Percentiles rank a stretch among this genome's conserved stretches.
Evolutionary conservation across 2,888 invertebrate species (phyloP).

Genomic region (Orthonevra nobilis): DNA sequence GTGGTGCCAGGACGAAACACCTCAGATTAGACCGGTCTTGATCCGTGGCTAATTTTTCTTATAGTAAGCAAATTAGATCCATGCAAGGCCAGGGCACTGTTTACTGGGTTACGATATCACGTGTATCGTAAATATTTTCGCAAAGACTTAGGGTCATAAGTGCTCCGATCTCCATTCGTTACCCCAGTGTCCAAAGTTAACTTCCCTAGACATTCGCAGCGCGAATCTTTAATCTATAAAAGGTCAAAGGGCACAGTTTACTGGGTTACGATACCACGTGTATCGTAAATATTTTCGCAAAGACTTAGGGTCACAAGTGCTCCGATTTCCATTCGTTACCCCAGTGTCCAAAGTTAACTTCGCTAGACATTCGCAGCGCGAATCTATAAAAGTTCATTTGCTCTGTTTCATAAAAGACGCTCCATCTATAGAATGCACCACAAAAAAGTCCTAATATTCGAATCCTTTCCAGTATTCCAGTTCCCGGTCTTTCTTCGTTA

Average conservation of each 20-base stretch:
- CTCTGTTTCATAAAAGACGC: neutral
- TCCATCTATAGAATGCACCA: neutral
- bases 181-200: no score
- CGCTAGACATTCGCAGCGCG: neutral
- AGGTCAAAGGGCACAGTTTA: no score
- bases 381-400: neutral
- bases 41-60: conserved; percentile 8
- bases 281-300: no score
- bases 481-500: conserved; percentile 4
- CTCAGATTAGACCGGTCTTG: neutral
- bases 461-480: neutral
- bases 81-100: neutral
- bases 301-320: neutral
- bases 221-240: no score
- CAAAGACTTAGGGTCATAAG: no score
- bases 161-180: neutral
- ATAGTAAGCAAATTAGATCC: conserved; percentile 1
- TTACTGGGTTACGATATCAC: neutral
- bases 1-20: conserved; percentile 19
- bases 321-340: neutral
- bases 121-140: no score
- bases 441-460: neutral
- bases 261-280: neutral
- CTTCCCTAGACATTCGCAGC: no score
- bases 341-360: neutral